Evolutionary conservation across 2,888 invertebrate genomes (phyloP).

Genomic region (Sminthurinus aureus): DNA sequence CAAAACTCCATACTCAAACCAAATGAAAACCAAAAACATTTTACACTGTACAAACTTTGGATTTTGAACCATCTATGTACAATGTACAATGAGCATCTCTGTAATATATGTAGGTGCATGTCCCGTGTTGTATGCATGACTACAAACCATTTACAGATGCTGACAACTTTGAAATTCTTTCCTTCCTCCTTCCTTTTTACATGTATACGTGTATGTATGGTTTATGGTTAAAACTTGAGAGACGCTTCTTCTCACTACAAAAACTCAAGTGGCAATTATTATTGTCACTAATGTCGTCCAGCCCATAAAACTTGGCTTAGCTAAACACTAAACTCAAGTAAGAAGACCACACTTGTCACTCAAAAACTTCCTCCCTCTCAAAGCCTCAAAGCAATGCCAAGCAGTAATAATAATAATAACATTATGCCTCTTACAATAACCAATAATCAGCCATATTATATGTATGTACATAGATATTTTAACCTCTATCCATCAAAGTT

Average conservation of each 20-base stretch:
- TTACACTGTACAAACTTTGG: neutral
- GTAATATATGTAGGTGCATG: neutral
- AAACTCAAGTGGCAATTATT: too few species aligned
- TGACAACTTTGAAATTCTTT: too few species aligned
- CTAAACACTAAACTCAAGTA: too few species aligned
- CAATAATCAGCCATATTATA: neutral
- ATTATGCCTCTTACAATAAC: neutral
- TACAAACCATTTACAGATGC: neutral
- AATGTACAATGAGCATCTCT: neutral
- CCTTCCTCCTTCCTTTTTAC: too few species aligned
- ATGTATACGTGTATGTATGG: too few species aligned
- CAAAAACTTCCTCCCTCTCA: neutral
- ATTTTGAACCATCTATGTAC: too few species aligned
- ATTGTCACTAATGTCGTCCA: too few species aligned
- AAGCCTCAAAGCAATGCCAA: too few species aligned
- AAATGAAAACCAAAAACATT: slow-evolving; percentile 32
- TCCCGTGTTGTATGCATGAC: neutral
- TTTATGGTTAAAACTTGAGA: too few species aligned
- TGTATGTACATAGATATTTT: neutral
- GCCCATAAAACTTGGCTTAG: too few species aligned
- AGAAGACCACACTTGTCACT: neutral
- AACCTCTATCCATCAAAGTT: neutral
- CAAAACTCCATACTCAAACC: too few species aligned
- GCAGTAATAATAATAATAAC: neutral
- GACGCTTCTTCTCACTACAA: too few species aligned